Percentiles rank a stretch among this genome's conserved stretches.
These are phyloP conservation scores for Bombus superbus DNA, from an alignment of 1,140 invertebrate genomes.

Conservation along the genomic window DNA sequence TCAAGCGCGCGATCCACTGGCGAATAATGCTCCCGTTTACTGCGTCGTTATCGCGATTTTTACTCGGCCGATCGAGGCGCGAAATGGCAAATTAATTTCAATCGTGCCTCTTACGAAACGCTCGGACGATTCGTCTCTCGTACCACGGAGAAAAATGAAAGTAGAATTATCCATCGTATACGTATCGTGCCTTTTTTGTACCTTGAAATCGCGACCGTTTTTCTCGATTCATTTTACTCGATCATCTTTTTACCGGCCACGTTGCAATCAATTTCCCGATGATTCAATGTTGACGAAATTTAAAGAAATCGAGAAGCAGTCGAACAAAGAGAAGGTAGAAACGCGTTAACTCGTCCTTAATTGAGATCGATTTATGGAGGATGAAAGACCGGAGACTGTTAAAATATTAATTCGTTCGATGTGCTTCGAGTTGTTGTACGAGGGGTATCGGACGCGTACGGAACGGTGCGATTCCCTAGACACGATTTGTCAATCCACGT, in stretches of 20 bases:
- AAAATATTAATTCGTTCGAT: conserved; percentile 35
- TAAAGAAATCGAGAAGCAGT: neutral
- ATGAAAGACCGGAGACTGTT: neutral
- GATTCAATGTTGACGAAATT: neutral
- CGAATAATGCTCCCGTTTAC: conserved; percentile 54
- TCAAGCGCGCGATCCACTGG: conserved; percentile 18
- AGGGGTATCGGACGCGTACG: conserved; percentile 13
- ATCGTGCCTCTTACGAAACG: conserved; percentile 17
- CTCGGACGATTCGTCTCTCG: conserved; percentile 3
- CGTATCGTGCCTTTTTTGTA: neutral
- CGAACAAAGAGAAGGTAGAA: too few species aligned
- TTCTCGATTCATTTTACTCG: neutral
- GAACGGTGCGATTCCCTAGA: conserved; percentile 51
- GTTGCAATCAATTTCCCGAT: neutral
- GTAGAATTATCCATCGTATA: neutral
- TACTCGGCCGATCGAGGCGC: conserved; percentile 24
- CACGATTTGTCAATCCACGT: conserved; percentile 63
- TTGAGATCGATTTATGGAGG: conserved; percentile 40
- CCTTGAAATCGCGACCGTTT: neutral
- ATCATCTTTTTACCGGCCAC: neutral
- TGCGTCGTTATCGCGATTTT: conserved; percentile 58
- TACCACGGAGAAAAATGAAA: conserved; percentile 21
- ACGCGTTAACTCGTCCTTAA: conserved; percentile 20
- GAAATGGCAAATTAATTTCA: conserved; percentile 61
- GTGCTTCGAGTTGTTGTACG: neutral